Evolutionary conservation across 2,797 vertebrate species (phyloP).

Genomic region (Danio choprae): DNA sequence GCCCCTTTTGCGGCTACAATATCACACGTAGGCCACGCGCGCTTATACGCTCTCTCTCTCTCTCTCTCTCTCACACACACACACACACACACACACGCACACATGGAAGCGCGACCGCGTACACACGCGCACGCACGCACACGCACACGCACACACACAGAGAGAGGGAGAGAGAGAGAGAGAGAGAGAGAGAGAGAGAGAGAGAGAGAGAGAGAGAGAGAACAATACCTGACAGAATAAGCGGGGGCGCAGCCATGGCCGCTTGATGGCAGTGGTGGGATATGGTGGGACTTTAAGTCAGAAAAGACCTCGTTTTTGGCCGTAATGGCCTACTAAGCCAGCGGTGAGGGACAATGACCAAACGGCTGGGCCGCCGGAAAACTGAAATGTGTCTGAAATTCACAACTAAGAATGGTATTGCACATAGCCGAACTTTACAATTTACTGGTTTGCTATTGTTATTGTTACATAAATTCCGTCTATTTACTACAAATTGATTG

Average conservation of each 20-base stretch:
- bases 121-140: slow-evolving; percentile 34
- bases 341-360: slow-evolving; percentile 62
- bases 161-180: no score
- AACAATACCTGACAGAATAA: background rate
- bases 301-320: slow-evolving; percentile 45
- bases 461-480: background rate
- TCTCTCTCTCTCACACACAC: slow-evolving; percentile 14
- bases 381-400: slow-evolving; percentile 68
- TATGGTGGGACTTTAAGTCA: slow-evolving; percentile 54
- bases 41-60: slow-evolving; percentile 15
- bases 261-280: slow-evolving; percentile 83
- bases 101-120: no score
- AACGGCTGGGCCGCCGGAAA: slow-evolving; percentile 68
- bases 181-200: no score
- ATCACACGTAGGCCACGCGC: slow-evolving; percentile 23
- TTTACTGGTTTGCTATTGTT: background rate
- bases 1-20: background rate
- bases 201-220: no score
- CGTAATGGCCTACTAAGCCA: slow-evolving; percentile 47
- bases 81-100: slow-evolving; percentile 20
- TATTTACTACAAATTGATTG: background rate
- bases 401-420: slow-evolving; percentile 35
- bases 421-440: background rate
- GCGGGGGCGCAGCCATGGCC: slow-evolving; percentile 58
- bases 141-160: slow-evolving; percentile 19